Conservation (phyloP, 1,140 invertebrate genomes). For the Drosophila ercepeae region DNA sequence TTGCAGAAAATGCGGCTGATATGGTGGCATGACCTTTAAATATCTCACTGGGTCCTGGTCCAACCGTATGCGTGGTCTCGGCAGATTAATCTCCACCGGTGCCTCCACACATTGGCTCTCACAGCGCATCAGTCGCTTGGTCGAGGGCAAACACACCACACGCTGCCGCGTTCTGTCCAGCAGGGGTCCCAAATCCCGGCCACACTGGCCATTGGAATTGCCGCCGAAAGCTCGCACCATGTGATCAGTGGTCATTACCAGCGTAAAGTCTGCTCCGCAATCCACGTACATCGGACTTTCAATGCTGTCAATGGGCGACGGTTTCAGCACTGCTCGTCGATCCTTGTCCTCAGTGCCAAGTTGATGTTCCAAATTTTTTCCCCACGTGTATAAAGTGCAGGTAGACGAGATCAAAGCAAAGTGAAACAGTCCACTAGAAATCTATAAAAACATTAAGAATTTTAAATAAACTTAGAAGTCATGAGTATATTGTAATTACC, state of each 20-base stretch:
- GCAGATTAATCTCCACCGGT: slow-evolving; percentile 78
- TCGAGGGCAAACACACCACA: slow-evolving; percentile 76
- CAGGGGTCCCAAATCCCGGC: slow-evolving; percentile 69
- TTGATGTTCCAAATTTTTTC: slow-evolving; percentile 88
- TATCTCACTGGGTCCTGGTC: slow-evolving; percentile 75
- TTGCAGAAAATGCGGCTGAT: slow-evolving; percentile 74
- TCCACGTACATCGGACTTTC: slow-evolving; percentile 84
- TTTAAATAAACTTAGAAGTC: no score
- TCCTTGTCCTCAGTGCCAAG: slow-evolving; percentile 86
- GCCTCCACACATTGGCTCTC: slow-evolving; percentile 79
- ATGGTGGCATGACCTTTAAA: slow-evolving; percentile 80
- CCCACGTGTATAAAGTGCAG: slow-evolving; percentile 88
- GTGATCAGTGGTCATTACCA: slow-evolving; percentile 85
- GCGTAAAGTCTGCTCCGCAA: slow-evolving; percentile 86
- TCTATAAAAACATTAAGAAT: slow-evolving; percentile 61
- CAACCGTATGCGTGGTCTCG: slow-evolving; percentile 73
- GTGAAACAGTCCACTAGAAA: slow-evolving; percentile 87
- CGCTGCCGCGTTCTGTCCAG: slow-evolving; percentile 74
- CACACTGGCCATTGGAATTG: slow-evolving; percentile 86
- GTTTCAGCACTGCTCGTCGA: slow-evolving; percentile 83
- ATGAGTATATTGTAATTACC: slow-evolving; percentile 78
- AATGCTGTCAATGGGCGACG: slow-evolving; percentile 77
- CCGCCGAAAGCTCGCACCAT: slow-evolving; percentile 87
- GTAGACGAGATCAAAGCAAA: slow-evolving; percentile 86
- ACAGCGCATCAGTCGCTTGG: slow-evolving; percentile 78